These are phyloP conservation scores for Morpho helenor DNA, from an alignment of 2,888 invertebrate species.

Conservation along the genomic window DNA sequence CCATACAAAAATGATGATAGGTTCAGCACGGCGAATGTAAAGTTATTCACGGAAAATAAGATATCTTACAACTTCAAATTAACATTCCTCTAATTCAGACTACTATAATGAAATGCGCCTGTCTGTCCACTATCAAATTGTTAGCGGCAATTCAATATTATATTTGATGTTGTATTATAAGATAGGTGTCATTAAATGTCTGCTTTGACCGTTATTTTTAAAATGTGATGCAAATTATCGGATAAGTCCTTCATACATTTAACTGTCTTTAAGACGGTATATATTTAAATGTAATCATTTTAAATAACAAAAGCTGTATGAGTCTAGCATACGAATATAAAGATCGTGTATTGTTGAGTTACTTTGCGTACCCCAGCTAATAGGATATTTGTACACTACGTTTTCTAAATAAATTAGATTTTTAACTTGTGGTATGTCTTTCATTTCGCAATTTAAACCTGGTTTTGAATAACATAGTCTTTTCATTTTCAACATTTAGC, in stretches of 20 bases:
- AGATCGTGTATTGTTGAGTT: conserved; percentile 31
- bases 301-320: conserved; percentile 16
- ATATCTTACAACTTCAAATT: no score
- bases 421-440: conserved; percentile 24
- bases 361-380: conserved; percentile 53
- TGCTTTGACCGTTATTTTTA: conserved; percentile 21
- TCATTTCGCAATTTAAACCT: background rate
- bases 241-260: conserved; percentile 29
- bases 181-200: background rate
- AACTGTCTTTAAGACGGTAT: conserved; percentile 54
- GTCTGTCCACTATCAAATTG: no score
- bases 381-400: conserved; percentile 70
- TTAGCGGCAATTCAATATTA: background rate
- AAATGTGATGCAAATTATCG: conserved; percentile 44
- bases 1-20: no score
- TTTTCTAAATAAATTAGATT: conserved; percentile 57
- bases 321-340: conserved; percentile 7
- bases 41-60: no score
- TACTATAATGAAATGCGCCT: no score
- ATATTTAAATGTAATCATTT: conserved; percentile 33
- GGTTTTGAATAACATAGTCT: no score
- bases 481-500: no score
- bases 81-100: no score
- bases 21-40: no score
- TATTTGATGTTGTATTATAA: conserved; percentile 11